Evolutionary conservation across 2,888 invertebrate species (phyloP).

Genomic region (Gari tellinella): DNA sequence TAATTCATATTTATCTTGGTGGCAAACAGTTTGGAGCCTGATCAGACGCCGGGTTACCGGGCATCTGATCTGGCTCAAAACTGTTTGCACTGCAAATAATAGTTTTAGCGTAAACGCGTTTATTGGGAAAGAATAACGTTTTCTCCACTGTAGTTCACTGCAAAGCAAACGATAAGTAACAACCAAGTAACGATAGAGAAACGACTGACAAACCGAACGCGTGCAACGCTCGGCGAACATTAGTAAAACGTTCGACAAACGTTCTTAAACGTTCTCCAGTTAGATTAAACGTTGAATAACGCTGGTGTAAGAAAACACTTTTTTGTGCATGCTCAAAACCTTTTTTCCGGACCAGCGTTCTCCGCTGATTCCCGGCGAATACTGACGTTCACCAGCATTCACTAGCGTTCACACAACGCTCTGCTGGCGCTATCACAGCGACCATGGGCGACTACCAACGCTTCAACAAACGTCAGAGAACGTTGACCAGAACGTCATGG

Average conservation of each 20-base stretch:
- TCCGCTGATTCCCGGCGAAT: not conserved
- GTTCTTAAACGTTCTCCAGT: conserved; percentile 6
- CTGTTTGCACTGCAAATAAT: too few species aligned
- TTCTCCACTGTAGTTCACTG: conserved; percentile 32
- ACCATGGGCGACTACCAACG: conserved; percentile 33
- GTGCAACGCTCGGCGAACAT: conserved; percentile 24
- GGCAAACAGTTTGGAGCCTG: too few species aligned
- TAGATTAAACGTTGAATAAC: not conserved
- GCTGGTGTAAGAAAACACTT: not conserved
- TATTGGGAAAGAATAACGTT: too few species aligned
- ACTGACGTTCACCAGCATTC: conserved; percentile 11
- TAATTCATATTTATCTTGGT: too few species aligned
- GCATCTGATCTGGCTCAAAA: too few species aligned
- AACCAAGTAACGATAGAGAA: conserved; percentile 30
- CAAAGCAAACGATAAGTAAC: conserved; percentile 31
- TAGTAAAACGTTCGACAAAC: conserved; percentile 25
- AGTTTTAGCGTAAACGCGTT: too few species aligned
- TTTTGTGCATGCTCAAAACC: not conserved
- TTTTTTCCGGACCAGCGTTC: conserved; percentile 3
- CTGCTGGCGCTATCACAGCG: conserved; percentile 32
- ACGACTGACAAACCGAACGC: conserved; percentile 26
- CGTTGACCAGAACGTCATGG: conserved; percentile 14
- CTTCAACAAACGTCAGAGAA: conserved; percentile 27
- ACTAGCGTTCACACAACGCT: conserved; percentile 31
- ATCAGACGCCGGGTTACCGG: too few species aligned